These are phyloP conservation scores for Harpalus rufipes DNA, from an alignment of 2,888 invertebrate species.

Conservation along the genomic window DNA sequence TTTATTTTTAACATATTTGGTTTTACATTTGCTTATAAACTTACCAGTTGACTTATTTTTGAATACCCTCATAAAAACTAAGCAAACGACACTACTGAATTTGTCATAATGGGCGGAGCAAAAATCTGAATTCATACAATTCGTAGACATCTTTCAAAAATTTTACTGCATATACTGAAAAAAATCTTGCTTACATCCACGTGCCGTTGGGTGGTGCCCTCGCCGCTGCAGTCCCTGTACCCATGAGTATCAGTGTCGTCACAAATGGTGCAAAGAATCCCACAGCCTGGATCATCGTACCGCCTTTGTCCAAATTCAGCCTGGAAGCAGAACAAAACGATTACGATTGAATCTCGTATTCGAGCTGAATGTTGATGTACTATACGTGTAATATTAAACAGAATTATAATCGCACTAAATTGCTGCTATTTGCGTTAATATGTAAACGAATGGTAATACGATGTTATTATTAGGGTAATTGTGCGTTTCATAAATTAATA, in stretches of 20 bases:
- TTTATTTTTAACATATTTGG: too few relatives aligned
- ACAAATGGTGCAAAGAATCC: slow-evolving; percentile 30
- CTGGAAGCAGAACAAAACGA: slow-evolving; percentile 18
- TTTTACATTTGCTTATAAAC: too few relatives aligned
- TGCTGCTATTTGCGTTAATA: slow-evolving; percentile 37
- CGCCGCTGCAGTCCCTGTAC: neutral
- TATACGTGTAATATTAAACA: neutral
- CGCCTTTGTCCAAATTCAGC: slow-evolving; percentile 36
- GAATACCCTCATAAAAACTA: too few relatives aligned
- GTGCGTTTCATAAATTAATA: slow-evolving; percentile 58
- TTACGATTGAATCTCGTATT: neutral
- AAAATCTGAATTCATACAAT: too few relatives aligned
- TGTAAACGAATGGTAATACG: slow-evolving; percentile 46
- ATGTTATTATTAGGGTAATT: slow-evolving; percentile 47
- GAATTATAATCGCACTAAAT: slow-evolving; percentile 15
- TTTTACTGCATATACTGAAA: too few relatives aligned
- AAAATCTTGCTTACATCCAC: slow-evolving; percentile 61
- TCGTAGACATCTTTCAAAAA: too few relatives aligned
- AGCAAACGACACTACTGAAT: too few relatives aligned
- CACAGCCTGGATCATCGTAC: slow-evolving; percentile 20
- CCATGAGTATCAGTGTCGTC: slow-evolving; percentile 46
- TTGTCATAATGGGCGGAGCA: too few relatives aligned
- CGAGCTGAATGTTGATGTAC: neutral
- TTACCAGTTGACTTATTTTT: too few relatives aligned
- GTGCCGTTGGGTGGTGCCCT: slow-evolving; percentile 61